Evolutionary conservation across 2,797 vertebrate species (phyloP).

Genomic region (Lateolabrax maculatus): DNA sequence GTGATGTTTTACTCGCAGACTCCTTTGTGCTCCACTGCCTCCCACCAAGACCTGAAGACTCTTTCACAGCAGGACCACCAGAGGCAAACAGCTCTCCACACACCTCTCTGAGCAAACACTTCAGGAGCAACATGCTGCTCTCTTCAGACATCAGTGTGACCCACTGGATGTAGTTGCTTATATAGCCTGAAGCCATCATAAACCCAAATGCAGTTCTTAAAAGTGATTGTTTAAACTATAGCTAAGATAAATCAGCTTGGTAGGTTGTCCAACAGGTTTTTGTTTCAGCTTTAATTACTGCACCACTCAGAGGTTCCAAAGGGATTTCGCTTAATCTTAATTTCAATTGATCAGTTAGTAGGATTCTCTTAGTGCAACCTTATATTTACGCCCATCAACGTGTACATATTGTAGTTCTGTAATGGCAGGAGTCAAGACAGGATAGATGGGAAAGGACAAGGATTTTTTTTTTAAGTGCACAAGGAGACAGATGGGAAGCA

Average conservation of each 20-base stretch:
- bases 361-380: neutral
- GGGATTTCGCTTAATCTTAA: neutral
- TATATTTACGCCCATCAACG: neutral
- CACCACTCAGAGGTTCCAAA: neutral
- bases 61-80: slow-evolving; percentile 19
- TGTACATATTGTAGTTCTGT: neutral
- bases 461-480: neutral
- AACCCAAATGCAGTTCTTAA: neutral
- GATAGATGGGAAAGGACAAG: slow-evolving; percentile 6
- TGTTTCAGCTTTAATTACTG: slow-evolving; percentile 18
- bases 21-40: slow-evolving; percentile 40
- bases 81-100: slow-evolving; percentile 25
- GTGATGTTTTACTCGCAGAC: slow-evolving; percentile 50
- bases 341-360: neutral
- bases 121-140: slow-evolving; percentile 10
- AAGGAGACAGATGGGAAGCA: slow-evolving; percentile 22
- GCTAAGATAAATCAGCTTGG: neutral
- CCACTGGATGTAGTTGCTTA: neutral
- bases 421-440: neutral
- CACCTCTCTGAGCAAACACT: slow-evolving; percentile 20
- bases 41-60: slow-evolving; percentile 32
- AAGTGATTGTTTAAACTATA: neutral
- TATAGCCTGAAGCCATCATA: neutral
- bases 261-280: neutral
- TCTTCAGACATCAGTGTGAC: slow-evolving; percentile 14